Evolutionary conservation across 2,113 vertebrate genomes (phyloP), one percentile per base, ranked within the genome.

Genomic region (Forbesichthys papilliferus): DNA sequence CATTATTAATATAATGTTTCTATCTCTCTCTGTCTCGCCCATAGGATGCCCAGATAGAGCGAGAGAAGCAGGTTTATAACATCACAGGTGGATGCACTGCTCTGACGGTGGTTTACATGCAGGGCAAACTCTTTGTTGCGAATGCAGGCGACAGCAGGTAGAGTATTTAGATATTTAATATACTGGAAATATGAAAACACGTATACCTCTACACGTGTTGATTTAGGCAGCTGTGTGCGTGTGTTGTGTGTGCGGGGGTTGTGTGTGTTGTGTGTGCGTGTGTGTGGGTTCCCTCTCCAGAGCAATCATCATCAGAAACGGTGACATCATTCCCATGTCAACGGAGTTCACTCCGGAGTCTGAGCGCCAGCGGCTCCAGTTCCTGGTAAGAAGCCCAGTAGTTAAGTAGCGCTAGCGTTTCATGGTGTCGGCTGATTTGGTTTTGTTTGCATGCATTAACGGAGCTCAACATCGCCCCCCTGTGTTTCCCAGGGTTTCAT

Each of bases 71-170:
- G 0, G 64, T 91, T 0, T 98, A 94, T 57, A 94, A 89, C 62
- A 95, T 99, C 85, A 94, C 95, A 16, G 97, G 98, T 0, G 97
- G 98, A 73, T 99, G 97, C 78, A 99, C 96, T 0, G 96, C 96
- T 9, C 96, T 99, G 69, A 86, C 93, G 1, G 96, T 95, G 74
- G 84, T 99, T 6, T 98, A 92, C 91, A 92, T 98, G 57, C 66
- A 96, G 55, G 98, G 96, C 14, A 99, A 99, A 73, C 93, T 99
- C 1, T 99, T 97, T 0, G 95, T 99, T 53, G 95, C 93, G 47
- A 99, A 99, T 0, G 97, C 98, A 52, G 98, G 98, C 2, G 98
- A 99, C 69, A 99, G 98, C 94, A 97, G 97, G 98, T 98, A 67
- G 46, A 27, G 65, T 48, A 54, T 57, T 11, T 48, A 16, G 13